phyloP scores from a whole-genome alignment of 2,888 invertebrate species.

The Cremastinae sp. region DNA sequence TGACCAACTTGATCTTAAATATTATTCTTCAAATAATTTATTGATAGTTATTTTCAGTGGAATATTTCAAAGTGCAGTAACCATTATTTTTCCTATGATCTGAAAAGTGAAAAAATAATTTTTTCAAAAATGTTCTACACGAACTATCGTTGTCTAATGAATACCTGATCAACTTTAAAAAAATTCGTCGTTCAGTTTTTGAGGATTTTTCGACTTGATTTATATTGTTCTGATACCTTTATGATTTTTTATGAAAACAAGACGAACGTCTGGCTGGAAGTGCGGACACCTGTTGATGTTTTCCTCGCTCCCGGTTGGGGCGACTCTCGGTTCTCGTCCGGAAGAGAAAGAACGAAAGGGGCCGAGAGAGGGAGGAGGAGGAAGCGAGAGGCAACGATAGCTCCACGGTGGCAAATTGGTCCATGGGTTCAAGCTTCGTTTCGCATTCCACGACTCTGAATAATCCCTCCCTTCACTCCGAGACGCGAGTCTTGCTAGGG shows the following conservation, averaged over 20 bases:
- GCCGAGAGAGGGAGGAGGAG: neutral
- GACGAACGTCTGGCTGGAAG: conserved; percentile 9
- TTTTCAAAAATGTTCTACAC: too few relatives aligned
- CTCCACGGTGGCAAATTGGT: conserved; percentile 51
- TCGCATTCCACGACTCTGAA: conserved; percentile 53
- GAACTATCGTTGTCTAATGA: too few relatives aligned
- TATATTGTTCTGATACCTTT: too few relatives aligned
- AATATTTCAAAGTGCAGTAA: too few relatives aligned
- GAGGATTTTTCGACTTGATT: too few relatives aligned
- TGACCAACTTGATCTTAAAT: too few relatives aligned
- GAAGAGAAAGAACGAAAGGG: conserved; percentile 5
- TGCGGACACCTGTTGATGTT: conserved; percentile 55
- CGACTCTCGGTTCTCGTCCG: neutral
- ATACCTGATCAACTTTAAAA: too few relatives aligned
- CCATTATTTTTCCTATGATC: too few relatives aligned
- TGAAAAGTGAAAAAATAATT: too few relatives aligned
- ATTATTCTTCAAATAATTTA: too few relatives aligned
- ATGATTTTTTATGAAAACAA: neutral
- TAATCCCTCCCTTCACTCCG: conserved; percentile 50
- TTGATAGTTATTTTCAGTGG: too few relatives aligned
- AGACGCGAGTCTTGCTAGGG: conserved; percentile 40
- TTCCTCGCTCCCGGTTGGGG: conserved; percentile 23
- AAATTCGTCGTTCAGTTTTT: too few relatives aligned
- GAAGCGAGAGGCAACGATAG: conserved; percentile 14
- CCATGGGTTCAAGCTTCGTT: conserved; percentile 54